Percentiles rank a stretch among this genome's conserved stretches.
Conservation (phyloP, 1,140 invertebrate genomes). For the Tribolium madens region DNA sequence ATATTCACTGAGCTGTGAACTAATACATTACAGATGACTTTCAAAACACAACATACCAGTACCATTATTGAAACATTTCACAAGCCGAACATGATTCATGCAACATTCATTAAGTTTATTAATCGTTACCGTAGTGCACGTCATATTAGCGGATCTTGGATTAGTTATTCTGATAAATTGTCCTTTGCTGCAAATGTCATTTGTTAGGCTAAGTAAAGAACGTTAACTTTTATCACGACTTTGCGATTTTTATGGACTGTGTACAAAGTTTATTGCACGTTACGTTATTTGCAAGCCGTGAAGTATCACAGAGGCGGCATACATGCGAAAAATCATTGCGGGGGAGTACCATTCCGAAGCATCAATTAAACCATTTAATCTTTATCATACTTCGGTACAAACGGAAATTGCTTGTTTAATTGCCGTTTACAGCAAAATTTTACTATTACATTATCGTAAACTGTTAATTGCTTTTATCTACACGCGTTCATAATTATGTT, state of each 20-base stretch:
- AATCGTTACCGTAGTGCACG: constrained; percentile 21
- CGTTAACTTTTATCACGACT: constrained; percentile 20
- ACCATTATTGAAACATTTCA: constrained; percentile 30
- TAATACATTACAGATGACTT: constrained; percentile 37
- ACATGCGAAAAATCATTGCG: background rate
- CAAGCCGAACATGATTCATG: constrained; percentile 33
- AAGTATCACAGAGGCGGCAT: background rate
- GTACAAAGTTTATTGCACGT: constrained; percentile 29
- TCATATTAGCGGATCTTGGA: constrained; percentile 18
- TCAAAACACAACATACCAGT: constrained; percentile 36
- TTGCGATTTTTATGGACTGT: background rate
- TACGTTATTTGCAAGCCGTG: constrained; percentile 8
- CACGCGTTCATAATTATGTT: constrained; percentile 15
- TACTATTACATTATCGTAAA: constrained; percentile 18
- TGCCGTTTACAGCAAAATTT: constrained; percentile 21
- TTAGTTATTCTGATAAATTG: constrained; percentile 7
- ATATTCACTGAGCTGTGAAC: constrained; percentile 33
- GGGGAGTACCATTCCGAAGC: background rate
- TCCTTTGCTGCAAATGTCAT: constrained; percentile 6
- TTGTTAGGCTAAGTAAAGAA: constrained; percentile 10
- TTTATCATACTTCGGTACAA: background rate
- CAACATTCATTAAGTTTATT: constrained; percentile 26
- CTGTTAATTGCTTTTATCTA: constrained; percentile 21
- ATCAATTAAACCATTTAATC: background rate
- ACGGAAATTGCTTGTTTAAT: constrained; percentile 16